Evolutionary conservation across 1,140 invertebrate genomes (phyloP).

Genomic region (Eriocheir sinensis): DNA sequence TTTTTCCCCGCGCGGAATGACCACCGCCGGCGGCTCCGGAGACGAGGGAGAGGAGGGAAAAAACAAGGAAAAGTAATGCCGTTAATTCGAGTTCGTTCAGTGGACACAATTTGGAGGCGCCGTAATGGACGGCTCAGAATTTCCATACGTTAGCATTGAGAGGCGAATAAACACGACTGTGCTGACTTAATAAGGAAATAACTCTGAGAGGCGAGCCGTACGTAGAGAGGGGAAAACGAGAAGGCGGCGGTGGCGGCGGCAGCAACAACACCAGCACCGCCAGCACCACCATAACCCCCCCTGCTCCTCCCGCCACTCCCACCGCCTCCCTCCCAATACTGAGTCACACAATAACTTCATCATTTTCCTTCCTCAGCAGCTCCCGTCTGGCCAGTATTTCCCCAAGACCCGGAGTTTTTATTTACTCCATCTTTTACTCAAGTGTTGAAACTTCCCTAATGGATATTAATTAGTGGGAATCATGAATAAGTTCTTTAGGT

Average conservation of each 20-base stretch:
- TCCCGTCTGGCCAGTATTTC: too few species aligned
- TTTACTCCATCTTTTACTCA: background rate
- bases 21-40: background rate
- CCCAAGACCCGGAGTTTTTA: background rate
- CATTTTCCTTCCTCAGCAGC: background rate
- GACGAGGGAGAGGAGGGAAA: background rate
- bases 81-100: slow-evolving; percentile 46
- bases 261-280: background rate
- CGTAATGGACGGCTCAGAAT: slow-evolving; percentile 70
- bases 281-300: background rate
- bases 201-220: slow-evolving; percentile 44
- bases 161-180: slow-evolving; percentile 70
- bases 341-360: slow-evolving; percentile 7
- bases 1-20: background rate
- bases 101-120: slow-evolving; percentile 66
- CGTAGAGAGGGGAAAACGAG: background rate
- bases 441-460: background rate
- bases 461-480: background rate
- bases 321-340: background rate
- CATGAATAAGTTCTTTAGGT: background rate
- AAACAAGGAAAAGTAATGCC: slow-evolving; percentile 44
- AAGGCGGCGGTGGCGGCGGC: slow-evolving; percentile 30
- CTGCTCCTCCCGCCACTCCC: too few species aligned
- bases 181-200: slow-evolving; percentile 76
- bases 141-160: slow-evolving; percentile 75